Conservation (phyloP, 2,113 vertebrate genomes). For the Pyrgilauda ruficollis region DNA sequence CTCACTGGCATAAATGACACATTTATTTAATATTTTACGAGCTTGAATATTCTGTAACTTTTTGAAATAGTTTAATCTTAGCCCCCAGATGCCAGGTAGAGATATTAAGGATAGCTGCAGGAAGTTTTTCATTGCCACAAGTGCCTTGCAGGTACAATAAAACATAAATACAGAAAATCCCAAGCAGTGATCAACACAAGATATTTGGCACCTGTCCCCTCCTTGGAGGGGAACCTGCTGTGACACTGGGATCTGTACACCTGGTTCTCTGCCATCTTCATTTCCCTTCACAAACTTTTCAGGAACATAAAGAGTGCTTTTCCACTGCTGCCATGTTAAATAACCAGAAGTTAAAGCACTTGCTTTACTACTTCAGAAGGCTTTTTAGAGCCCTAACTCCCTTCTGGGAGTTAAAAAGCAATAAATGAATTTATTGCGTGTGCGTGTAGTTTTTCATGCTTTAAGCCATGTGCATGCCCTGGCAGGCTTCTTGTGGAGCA, state of each 20-base stretch:
- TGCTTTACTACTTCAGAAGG: background rate
- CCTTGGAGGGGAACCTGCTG: background rate
- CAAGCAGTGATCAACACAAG: background rate
- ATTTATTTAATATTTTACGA: background rate
- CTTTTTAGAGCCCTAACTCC: background rate
- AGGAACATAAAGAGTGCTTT: background rate
- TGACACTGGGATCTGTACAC: background rate
- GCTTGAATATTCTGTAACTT: background rate
- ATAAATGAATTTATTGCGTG: conserved; percentile 2
- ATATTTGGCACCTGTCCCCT: background rate
- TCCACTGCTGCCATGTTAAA: background rate
- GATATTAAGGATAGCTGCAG: background rate
- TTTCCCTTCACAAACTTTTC: background rate
- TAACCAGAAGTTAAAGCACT: background rate
- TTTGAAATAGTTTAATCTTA: background rate
- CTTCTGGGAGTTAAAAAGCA: conserved; percentile 8
- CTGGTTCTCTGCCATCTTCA: background rate
- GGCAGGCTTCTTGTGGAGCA: background rate
- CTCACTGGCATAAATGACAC: background rate
- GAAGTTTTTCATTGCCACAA: background rate
- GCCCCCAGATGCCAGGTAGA: background rate
- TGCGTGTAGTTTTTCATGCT: background rate
- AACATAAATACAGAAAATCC: background rate
- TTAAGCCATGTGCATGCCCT: background rate
- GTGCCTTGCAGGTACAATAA: background rate